A percentile compares a stretch with the other conserved stretches of the same genome.
Evolutionary conservation across 1,140 invertebrate species (phyloP).

Genomic region (Mizuhopecten yessoensis): DNA sequence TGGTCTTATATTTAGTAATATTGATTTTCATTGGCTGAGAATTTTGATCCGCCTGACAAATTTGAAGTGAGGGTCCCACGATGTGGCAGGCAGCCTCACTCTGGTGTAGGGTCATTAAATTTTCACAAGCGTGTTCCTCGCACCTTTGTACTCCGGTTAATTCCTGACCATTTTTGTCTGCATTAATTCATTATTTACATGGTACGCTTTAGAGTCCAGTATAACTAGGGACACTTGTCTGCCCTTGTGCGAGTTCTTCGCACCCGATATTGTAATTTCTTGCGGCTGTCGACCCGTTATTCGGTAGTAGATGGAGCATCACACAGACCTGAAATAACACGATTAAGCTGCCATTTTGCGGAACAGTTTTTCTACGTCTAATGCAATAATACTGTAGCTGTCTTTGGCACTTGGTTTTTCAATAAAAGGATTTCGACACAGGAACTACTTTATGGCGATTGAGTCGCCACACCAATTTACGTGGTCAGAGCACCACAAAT

Average conservation of each 20-base stretch:
- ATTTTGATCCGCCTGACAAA: slow-evolving; percentile 22
- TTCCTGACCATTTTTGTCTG: slow-evolving; percentile 6
- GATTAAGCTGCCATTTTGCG: not conserved
- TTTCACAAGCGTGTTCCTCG: slow-evolving; percentile 23
- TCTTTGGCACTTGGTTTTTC: slow-evolving; percentile 33
- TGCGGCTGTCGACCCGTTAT: slow-evolving; percentile 1
- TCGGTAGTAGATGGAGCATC: not conserved
- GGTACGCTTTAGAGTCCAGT: not conserved
- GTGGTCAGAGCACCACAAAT: not conserved
- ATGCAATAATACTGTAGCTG: not conserved
- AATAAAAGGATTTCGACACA: slow-evolving; percentile 8
- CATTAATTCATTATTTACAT: slow-evolving; percentile 40
- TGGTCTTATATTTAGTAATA: not conserved
- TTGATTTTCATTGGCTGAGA: slow-evolving; percentile 26
- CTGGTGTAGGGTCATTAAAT: not conserved
- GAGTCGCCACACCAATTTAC: not conserved
- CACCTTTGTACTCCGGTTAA: not conserved
- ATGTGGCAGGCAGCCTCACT: not conserved
- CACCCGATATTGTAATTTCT: not conserved
- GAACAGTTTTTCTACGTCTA: not conserved
- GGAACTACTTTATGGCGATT: not conserved
- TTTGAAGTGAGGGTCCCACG: not conserved
- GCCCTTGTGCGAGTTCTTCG: slow-evolving; percentile 19
- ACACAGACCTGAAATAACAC: not conserved
- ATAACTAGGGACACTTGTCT: slow-evolving; percentile 4